Evolutionary conservation across 2,888 invertebrate genomes (phyloP), one percentile per base, ranked within the genome.

Genomic region (Cotesia congregata): DNA sequence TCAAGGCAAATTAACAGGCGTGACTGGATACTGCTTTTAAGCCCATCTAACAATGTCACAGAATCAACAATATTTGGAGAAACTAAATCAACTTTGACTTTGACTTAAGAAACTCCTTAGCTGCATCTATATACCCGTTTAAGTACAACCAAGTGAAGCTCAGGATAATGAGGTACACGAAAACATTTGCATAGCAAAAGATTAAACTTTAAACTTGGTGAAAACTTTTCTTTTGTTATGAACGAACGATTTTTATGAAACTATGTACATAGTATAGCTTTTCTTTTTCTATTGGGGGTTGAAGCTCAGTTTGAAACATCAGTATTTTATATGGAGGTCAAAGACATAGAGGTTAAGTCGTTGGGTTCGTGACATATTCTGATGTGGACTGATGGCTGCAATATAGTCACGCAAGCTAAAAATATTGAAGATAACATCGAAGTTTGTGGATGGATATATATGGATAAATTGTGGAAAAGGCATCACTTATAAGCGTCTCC

Each of bases 1-100:
- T 67, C 67, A 20, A 7, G 39, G 17, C 30, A 67, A 67, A 67
- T 67, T 67, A 67, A 67, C 67, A 20, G 67, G 67, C 67, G 67
- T 67, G 67, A 67, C 39, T 67, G 38, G 67, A 67, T 50, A 50
- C 50, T 20, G 39, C 30, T 67, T 67, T 67, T 12, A 20, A 38
- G 30, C 38, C 20, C 38, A 67, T 20, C 38, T 67, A 39, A 67
- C 67, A 20, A 20, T 12, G 39, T 67, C 39, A 9, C 30, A 20
- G 67, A 9, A 38, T 39, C 67, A 67, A 67, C 67, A 67, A 38
- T 20, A 62, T 20, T 62, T 62, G n/a, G 62, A 67, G 67, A 67
- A 67, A 38, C 67, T 50, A 50, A 50, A 67, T 62, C 62, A 62
- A 62, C 17, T 20, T 15, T 20, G 50, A 62, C 17, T 20, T 15